These are phyloP conservation scores for Poeciliopsis occidentalis DNA, from an alignment of 2,113 vertebrate genomes.

Conservation along the genomic window DNA sequence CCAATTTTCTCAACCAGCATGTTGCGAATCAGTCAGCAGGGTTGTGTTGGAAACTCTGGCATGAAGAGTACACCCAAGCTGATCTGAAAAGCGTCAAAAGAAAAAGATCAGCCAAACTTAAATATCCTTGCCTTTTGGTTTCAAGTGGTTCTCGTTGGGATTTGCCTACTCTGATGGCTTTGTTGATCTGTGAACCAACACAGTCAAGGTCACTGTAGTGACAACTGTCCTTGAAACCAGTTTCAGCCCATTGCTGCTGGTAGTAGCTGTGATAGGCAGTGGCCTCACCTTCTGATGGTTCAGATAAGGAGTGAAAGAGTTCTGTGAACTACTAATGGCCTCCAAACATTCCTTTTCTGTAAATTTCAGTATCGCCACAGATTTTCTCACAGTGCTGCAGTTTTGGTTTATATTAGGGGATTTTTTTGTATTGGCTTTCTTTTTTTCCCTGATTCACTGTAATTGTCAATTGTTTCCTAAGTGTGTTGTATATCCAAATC, in stretches of 20 bases:
- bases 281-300: constrained; percentile 56
- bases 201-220: constrained; percentile 21
- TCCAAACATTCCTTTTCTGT: not conserved
- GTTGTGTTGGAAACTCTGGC: not conserved
- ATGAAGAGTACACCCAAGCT: not conserved
- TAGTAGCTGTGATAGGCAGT: constrained; percentile 41
- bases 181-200: not conserved
- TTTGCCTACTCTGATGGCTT: not conserved
- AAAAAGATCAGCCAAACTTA: not conserved
- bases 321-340: not conserved
- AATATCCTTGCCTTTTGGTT: not conserved
- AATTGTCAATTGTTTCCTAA: no score
- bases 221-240: constrained; percentile 39
- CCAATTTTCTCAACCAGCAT: not conserved
- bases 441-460: not conserved
- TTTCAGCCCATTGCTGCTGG: constrained; percentile 41
- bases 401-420: constrained; percentile 7
- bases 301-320: constrained; percentile 37
- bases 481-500: no score
- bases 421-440: constrained; percentile 15
- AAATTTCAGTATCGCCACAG: constrained; percentile 30
- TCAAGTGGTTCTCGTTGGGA: not conserved
- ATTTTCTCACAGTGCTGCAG: constrained; percentile 21
- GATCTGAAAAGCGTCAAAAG: not conserved
- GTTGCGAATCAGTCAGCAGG: not conserved